Evolutionary conservation across 2,113 vertebrate genomes (phyloP).

Genomic region (Penelope pileata): DNA sequence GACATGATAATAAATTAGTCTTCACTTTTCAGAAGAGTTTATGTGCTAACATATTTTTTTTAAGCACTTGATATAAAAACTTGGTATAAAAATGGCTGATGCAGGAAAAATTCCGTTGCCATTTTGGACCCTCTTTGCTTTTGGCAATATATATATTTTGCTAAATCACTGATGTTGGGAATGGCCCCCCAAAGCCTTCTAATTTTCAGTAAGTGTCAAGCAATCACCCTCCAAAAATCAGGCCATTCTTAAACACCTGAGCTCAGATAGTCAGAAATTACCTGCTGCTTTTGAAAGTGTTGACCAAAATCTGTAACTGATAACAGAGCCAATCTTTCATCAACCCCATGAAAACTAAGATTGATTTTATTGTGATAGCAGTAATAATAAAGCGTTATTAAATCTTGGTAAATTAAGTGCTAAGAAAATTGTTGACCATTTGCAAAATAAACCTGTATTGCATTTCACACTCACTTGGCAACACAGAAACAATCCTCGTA

Average conservation of each 20-base stretch:
- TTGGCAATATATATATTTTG: neutral
- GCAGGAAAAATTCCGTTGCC: conserved; percentile 19
- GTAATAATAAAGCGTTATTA: neutral
- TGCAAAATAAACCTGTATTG: neutral
- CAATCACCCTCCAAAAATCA: neutral
- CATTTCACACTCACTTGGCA: conserved; percentile 76
- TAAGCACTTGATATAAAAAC: conserved; percentile 71
- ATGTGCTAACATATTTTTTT: conserved; percentile 71
- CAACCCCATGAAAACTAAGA: neutral
- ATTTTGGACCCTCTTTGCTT: neutral
- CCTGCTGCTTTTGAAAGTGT: neutral
- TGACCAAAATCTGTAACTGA: neutral
- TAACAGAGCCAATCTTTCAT: neutral
- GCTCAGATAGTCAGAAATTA: neutral
- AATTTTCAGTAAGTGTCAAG: neutral
- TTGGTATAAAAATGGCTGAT: conserved; percentile 67
- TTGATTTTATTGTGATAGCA: neutral
- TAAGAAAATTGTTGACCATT: neutral
- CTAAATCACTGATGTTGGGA: neutral
- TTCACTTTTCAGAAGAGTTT: conserved; percentile 82
- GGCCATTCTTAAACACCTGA: neutral
- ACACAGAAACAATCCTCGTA: conserved; percentile 83
- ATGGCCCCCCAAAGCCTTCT: neutral
- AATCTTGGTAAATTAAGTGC: neutral
- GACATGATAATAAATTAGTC: conserved; percentile 85